phyloP scores from a whole-genome alignment of 2,888 invertebrate genomes.

The Cetonia aurata region DNA sequence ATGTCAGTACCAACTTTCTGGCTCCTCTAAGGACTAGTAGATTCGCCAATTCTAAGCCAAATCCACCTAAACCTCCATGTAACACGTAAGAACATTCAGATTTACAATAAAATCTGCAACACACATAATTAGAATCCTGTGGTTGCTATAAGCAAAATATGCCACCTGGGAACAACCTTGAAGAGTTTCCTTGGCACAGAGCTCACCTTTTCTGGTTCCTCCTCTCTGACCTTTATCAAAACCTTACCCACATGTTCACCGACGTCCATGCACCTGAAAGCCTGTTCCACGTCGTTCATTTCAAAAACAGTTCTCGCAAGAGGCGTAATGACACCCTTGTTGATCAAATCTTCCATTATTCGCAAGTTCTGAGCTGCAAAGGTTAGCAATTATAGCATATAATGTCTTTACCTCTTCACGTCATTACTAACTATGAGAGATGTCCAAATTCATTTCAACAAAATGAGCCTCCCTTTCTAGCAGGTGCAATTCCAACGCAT shows the following conservation, averaged over 20 bases:
- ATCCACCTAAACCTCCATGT: slow-evolving; percentile 89
- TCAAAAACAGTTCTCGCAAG: slow-evolving; percentile 75
- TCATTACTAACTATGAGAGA: background rate
- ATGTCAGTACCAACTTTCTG: slow-evolving; percentile 81
- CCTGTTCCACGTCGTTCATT: slow-evolving; percentile 76
- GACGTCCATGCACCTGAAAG: slow-evolving; percentile 75
- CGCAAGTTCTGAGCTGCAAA: background rate
- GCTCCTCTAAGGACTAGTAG: slow-evolving; percentile 90
- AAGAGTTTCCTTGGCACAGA: slow-evolving; percentile 7
- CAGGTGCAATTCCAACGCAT: slow-evolving; percentile 72
- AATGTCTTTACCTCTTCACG: background rate
- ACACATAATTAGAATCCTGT: no score
- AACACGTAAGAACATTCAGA: slow-evolving; percentile 69
- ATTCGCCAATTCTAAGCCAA: slow-evolving; percentile 89
- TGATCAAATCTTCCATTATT: background rate
- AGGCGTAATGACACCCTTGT: slow-evolving; percentile 76
- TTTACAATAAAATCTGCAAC: slow-evolving; percentile 43
- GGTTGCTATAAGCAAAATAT: slow-evolving; percentile 53
- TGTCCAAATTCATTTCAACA: slow-evolving; percentile 83
- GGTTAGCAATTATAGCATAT: no score
- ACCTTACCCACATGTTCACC: slow-evolving; percentile 88
- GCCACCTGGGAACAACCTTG: slow-evolving; percentile 54
- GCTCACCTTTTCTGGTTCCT: slow-evolving; percentile 38
- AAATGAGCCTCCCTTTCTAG: slow-evolving; percentile 68
- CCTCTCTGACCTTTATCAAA: slow-evolving; percentile 63